Evolutionary conservation across 2,888 invertebrate genomes (phyloP).

Genomic region (Cephus sareptanus): DNA sequence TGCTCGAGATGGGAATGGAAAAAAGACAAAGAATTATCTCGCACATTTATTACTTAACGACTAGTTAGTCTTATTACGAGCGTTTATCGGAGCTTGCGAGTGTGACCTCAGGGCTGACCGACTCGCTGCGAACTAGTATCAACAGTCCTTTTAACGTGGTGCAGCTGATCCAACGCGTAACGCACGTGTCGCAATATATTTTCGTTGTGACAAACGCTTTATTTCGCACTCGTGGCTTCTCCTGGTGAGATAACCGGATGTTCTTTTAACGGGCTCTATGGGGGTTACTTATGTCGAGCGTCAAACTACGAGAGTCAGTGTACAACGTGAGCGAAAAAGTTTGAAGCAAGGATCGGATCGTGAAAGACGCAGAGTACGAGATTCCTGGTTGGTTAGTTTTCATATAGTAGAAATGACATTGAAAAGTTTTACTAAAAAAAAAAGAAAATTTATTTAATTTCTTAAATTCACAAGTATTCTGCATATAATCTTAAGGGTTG

Average conservation of each 20-base stretch:
- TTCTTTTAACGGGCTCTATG: too few species aligned
- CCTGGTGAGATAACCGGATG: too few species aligned
- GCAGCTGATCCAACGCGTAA: conserved; percentile 15
- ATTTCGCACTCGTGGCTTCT: too few species aligned
- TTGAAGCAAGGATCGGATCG: conserved; percentile 22
- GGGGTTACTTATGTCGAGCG: conserved; percentile 6
- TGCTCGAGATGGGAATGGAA: neutral
- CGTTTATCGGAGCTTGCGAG: conserved; percentile 21
- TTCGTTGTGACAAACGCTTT: too few species aligned
- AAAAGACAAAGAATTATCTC: conserved; percentile 18
- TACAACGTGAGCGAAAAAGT: neutral
- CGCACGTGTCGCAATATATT: neutral
- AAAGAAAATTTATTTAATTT: too few species aligned
- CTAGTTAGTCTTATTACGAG: conserved; percentile 25
- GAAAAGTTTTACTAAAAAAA: too few species aligned
- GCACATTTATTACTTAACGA: conserved; percentile 26
- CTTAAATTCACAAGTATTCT: too few species aligned
- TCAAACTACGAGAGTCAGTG: neutral
- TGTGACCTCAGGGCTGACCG: conserved; percentile 17
- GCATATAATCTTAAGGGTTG: too few species aligned
- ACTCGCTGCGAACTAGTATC: conserved; percentile 11
- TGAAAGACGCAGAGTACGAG: conserved; percentile 35
- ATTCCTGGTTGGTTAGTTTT: conserved; percentile 52
- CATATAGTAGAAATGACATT: too few species aligned
- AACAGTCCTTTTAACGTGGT: conserved; percentile 14